These are phyloP conservation scores for human DNA, from an alignment of 2,113 vertebrate species.

Conservation along the genomic window GRCh38 chr17:49372501-49373000, in stretches of 20 bases:
- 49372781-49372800: background rate
- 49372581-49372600: background rate
- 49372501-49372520: no score
- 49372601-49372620: background rate
- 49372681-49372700: background rate
- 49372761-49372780: background rate
- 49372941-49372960: background rate
- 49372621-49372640: background rate
- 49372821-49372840: background rate
- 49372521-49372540: no score
- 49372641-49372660: background rate
- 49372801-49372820: background rate
- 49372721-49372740: background rate
- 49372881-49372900: background rate
- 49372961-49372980: background rate
- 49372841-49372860: background rate
- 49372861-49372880: background rate
- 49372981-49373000: background rate
- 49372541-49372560: background rate
- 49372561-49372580: background rate
- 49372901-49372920: background rate
- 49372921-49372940: background rate
- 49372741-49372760: background rate
- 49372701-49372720: background rate
- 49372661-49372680: background rate